These are phyloP conservation scores for Donacobius atricapilla DNA, from an alignment of 2,113 vertebrate genomes.

Conservation along the genomic window DNA sequence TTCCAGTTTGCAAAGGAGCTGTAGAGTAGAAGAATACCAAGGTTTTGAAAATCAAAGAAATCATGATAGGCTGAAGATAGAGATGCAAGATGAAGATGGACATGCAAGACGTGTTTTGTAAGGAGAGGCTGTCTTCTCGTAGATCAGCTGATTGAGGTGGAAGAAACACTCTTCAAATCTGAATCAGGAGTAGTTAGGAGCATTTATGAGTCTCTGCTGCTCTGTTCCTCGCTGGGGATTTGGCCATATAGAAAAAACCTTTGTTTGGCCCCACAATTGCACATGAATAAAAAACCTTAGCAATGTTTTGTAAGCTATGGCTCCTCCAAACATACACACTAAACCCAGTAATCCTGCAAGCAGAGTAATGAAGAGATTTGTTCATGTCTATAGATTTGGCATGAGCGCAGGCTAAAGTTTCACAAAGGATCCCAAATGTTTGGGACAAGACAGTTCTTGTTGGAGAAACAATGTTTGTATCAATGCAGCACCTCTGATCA, in stretches of 20 bases:
- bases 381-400: background rate
- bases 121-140: background rate
- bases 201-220: background rate
- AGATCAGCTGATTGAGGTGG: background rate
- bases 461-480: background rate
- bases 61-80: background rate
- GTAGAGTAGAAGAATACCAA: background rate
- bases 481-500: background rate
- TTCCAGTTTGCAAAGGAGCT: background rate
- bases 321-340: background rate
- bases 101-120: background rate
- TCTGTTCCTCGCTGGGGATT: background rate
- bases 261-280: background rate
- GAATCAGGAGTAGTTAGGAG: background rate
- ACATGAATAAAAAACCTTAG: background rate
- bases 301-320: background rate
- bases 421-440: background rate
- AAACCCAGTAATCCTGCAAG: background rate
- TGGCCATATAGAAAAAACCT: background rate
- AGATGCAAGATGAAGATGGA: background rate
- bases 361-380: background rate
- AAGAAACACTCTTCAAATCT: background rate
- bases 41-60: background rate
- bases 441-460: background rate
- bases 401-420: background rate